A percentile compares a stretch with the other conserved stretches of the same genome.
phyloP scores from a whole-genome alignment of 2,797 vertebrate species.

The Lacerta bilineata region DNA sequence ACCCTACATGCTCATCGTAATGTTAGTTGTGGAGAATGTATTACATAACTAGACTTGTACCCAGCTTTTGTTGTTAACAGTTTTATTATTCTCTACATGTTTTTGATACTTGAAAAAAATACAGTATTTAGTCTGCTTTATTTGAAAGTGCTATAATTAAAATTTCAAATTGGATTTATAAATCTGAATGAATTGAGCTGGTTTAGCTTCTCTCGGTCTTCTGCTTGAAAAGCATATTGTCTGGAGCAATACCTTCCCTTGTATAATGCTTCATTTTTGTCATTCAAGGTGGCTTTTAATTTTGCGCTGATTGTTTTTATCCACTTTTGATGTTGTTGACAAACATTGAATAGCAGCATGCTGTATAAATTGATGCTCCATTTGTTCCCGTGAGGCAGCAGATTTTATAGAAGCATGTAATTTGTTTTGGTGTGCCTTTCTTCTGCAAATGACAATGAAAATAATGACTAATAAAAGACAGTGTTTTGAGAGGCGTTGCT shows the following conservation, averaged over 20 bases:
- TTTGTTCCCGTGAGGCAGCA: slow-evolving; percentile 55
- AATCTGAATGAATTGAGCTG: neutral
- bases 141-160: slow-evolving; percentile 35
- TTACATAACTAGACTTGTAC: too few relatives aligned
- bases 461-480: slow-evolving; percentile 20
- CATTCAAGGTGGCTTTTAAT: slow-evolving; percentile 55
- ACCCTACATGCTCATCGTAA: too few relatives aligned
- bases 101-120: slow-evolving; percentile 58
- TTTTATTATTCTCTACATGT: slow-evolving; percentile 26
- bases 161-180: slow-evolving; percentile 34
- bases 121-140: slow-evolving; percentile 22
- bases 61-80: too few relatives aligned
- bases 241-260: slow-evolving; percentile 43
- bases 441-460: slow-evolving; percentile 58
- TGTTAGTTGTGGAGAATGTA: too few relatives aligned
- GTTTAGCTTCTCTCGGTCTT: neutral
- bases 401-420: slow-evolving; percentile 55
- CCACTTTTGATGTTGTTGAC: slow-evolving; percentile 65
- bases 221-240: slow-evolving; percentile 36
- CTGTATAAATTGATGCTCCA: slow-evolving; percentile 54
- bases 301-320: slow-evolving; percentile 54
- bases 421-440: slow-evolving; percentile 55
- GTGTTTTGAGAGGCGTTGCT: neutral
- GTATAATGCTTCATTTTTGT: slow-evolving; percentile 54
- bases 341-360: slow-evolving; percentile 55